Evolutionary conservation across 23 tunicate species (phyloP).

Genomic region (Trididemnum miniatum): DNA sequence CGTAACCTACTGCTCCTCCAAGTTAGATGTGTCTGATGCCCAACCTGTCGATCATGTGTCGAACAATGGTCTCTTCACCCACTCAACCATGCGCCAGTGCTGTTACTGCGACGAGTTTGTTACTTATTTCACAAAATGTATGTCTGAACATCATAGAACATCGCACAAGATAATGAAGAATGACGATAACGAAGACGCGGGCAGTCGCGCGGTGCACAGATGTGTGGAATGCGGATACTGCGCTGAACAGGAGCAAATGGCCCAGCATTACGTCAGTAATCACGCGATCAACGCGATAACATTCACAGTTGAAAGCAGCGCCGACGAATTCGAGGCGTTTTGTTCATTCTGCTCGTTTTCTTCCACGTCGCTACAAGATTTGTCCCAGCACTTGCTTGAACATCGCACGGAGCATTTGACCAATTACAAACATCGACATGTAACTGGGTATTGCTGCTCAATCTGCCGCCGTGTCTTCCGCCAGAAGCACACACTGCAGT

Average conservation of each 20-base stretch:
- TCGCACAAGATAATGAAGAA: neutral
- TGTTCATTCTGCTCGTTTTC: neutral
- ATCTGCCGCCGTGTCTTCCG: constrained; percentile 46
- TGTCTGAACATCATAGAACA: neutral
- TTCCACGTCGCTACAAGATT: neutral
- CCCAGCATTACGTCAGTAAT: neutral
- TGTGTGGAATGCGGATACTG: constrained; percentile 7
- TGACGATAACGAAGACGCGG: neutral
- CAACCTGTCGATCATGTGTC: neutral
- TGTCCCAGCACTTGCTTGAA: constrained; percentile 9
- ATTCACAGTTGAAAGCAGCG: neutral
- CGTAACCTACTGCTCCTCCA: neutral
- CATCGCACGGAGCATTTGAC: neutral
- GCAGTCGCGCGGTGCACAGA: neutral
- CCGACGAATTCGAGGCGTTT: neutral
- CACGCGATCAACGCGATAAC: neutral
- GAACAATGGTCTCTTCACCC: neutral
- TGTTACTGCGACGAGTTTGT: neutral
- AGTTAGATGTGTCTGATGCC: constrained; percentile 4
- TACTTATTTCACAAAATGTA: neutral
- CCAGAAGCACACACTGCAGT: constrained; percentile 12
- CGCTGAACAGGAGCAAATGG: neutral
- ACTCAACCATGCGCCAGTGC: constrained; percentile 3
- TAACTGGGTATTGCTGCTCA: constrained; percentile 37
- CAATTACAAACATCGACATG: neutral